Conservation (phyloP, 2,888 invertebrate genomes). For the Exocentrus adspersus region DNA sequence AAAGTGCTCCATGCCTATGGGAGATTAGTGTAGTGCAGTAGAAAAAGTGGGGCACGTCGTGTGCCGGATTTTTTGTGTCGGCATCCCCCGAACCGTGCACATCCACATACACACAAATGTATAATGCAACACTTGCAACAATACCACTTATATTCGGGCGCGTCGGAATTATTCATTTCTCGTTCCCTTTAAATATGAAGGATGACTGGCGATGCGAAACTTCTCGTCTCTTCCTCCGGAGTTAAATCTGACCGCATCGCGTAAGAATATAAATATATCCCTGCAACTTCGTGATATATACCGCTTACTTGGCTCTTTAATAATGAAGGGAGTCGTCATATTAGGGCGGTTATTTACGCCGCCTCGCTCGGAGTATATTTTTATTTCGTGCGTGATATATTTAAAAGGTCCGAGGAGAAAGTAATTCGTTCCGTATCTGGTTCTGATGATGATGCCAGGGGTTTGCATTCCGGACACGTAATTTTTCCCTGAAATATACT, state of each 20-base stretch:
- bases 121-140: slow-evolving; percentile 42
- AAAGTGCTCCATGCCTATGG: too few species aligned
- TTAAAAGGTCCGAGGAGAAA: background rate
- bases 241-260: slow-evolving; percentile 45
- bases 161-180: slow-evolving; percentile 54
- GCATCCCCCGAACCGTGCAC: slow-evolving; percentile 32
- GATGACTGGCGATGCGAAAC: slow-evolving; percentile 52
- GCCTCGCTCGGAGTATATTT: background rate
- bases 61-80: slow-evolving; percentile 33
- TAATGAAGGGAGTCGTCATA: background rate
- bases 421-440: background rate
- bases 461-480: background rate
- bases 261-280: slow-evolving; percentile 41
- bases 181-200: slow-evolving; percentile 54
- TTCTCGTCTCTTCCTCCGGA: too few species aligned
- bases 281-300: slow-evolving; percentile 13
- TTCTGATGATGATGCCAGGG: background rate
- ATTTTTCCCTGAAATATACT: background rate
- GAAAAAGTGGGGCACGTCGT: slow-evolving; percentile 4
- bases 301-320: background rate
- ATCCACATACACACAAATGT: slow-evolving; percentile 36
- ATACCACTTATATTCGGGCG: slow-evolving; percentile 43
- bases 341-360: background rate
- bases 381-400: background rate
- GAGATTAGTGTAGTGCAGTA: too few species aligned